Evolutionary conservation across 2,888 invertebrate species (phyloP), one percentile per base, ranked within the genome.

Genomic region (Trichopria drosophilae): DNA sequence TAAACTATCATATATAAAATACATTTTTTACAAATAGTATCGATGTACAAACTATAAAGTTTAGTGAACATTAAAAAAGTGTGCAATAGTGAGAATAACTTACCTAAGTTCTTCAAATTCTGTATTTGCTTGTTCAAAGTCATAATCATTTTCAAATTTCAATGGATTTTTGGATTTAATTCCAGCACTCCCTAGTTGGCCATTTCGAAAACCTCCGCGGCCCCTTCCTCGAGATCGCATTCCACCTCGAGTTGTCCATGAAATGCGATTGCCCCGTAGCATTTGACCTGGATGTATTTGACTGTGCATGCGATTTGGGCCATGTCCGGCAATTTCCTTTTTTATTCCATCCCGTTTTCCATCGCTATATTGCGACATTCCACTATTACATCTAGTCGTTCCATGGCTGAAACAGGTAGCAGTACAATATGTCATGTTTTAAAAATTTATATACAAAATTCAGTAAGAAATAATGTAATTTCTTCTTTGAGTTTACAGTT

Each of bases 61-160:
- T n/a, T n/a, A n/a, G n/a, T n/a, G n/a, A n/a, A n/a, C n/a, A n/a
- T n/a, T n/a, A n/a, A n/a, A n/a, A n/a, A n/a, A n/a, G n/a, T n/a
- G n/a, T n/a, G n/a, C n/a, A n/a, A n/a, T 3, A 13, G 6, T 18
- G 23, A 34, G 24, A 35, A 28, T 10, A 24, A 29, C 35, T 35
- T 57, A 79, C 70, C 82, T 86, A 51, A 97, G 80, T 76, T 96
- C 93, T 69, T 96, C 93, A 77, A 98, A 98, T 78, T 97, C 88
- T 29, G 92, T 94, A 77, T 99, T 98, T 51, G 97, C 96, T 76
- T 94, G 92, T 77, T 99, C 98, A 75, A 99, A 99, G 78, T 99
- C 99, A 72, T 94, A 99, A 72, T 99, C 98, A 64, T 88, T 90
- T 61, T 95, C 95, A 76, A 96, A 97, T 77, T 94, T 94, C 60